These are phyloP conservation scores for Neocrepidodera transversa DNA, from an alignment of 2,888 invertebrate genomes.

Conservation along the genomic window DNA sequence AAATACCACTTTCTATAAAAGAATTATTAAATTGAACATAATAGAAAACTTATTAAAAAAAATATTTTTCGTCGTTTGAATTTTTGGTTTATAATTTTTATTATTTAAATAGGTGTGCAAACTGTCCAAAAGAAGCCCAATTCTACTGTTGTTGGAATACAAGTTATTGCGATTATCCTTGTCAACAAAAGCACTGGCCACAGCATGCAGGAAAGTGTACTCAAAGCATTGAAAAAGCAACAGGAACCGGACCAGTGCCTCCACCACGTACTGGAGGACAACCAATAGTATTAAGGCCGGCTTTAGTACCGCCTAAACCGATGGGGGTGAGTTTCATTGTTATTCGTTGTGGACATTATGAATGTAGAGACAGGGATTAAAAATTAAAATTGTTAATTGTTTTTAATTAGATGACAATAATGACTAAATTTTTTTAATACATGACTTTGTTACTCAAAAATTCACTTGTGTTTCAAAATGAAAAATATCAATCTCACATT, in stretches of 20 bases:
- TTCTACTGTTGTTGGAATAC: constrained; percentile 98
- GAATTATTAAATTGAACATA: too few relatives aligned
- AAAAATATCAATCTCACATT: too few relatives aligned
- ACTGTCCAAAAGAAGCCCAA: constrained; percentile 86
- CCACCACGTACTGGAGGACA: constrained; percentile 39
- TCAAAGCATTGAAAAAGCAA: constrained; percentile 52
- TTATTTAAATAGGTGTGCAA: constrained; percentile 72
- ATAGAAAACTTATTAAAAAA: too few relatives aligned
- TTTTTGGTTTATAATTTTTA: background rate
- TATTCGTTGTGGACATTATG: constrained; percentile 26
- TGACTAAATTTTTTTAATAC: too few relatives aligned
- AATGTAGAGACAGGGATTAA: background rate
- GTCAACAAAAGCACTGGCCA: constrained; percentile 88
- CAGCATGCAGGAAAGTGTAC: constrained; percentile 73
- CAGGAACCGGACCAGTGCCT: constrained; percentile 26
- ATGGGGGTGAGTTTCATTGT: constrained; percentile 47
- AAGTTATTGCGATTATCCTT: constrained; percentile 88
- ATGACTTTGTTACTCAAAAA: too few relatives aligned
- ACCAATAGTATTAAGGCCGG: constrained; percentile 46
- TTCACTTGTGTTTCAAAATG: too few relatives aligned
- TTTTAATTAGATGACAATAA: too few relatives aligned
- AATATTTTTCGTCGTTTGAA: constrained; percentile 4
- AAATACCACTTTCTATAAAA: too few relatives aligned
- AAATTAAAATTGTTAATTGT: background rate
- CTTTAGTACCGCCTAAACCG: constrained; percentile 41